A percentile compares a stretch with the other conserved stretches of the same genome.
Evolutionary conservation across 1,140 invertebrate species (phyloP).

Genomic region (Alviniconcha marisindica): DNA sequence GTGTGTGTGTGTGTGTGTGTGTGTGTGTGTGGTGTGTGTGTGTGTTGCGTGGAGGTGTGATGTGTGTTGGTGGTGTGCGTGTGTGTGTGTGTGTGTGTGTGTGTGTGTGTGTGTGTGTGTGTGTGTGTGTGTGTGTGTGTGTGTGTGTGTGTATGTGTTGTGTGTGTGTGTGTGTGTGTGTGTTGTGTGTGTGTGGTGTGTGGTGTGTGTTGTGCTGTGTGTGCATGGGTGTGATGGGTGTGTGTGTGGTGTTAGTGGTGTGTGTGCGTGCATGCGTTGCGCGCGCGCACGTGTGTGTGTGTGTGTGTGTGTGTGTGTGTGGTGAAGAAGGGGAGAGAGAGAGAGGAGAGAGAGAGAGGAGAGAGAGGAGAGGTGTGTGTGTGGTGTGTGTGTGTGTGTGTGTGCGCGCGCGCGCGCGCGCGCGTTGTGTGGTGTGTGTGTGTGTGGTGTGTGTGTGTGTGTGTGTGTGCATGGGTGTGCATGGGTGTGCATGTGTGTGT

Average conservation of each 20-base stretch:
- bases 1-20: neutral
- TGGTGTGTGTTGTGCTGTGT: too few relatives aligned
- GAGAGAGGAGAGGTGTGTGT: neutral
- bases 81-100: neutral
- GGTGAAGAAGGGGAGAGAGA: too few relatives aligned
- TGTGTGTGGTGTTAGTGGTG: too few relatives aligned
- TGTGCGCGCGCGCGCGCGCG: neutral
- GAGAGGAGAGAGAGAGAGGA: too few relatives aligned
- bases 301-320: neutral
- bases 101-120: neutral
- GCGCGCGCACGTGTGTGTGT: neutral
- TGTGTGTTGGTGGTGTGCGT: neutral
- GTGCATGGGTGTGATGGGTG: too few relatives aligned
- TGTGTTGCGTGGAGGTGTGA: neutral
- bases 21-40: constrained; percentile 11
- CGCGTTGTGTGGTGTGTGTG: neutral
- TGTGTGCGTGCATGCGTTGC: too few relatives aligned
- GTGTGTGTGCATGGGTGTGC: too few relatives aligned
- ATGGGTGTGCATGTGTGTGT: too few relatives aligned
- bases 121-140: constrained; percentile 9
- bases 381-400: neutral
- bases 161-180: too few relatives aligned
- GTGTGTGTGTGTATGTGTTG: too few relatives aligned
- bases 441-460: neutral
- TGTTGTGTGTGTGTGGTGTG: too few relatives aligned